These are phyloP conservation scores for Clytia hemisphaerica DNA, from an alignment of 30 jellyfish, hydroid and myxozoan species.

Conservation along the genomic window DNA sequence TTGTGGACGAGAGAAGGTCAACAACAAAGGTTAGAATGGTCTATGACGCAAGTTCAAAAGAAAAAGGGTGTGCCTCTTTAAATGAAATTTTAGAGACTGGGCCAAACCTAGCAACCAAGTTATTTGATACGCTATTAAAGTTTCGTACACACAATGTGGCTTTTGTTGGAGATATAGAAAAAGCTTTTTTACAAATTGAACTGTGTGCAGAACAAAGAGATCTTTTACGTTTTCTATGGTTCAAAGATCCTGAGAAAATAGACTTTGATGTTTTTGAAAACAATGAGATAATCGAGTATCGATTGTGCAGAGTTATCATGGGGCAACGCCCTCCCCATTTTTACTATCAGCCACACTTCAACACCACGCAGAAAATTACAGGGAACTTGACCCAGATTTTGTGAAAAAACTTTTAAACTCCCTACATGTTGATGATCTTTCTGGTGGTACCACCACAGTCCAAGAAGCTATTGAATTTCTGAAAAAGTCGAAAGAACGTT, in stretches of 20 bases:
- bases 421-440: slow-evolving; percentile 15
- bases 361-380: neutral
- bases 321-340: slow-evolving; percentile 17
- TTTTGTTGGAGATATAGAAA: slow-evolving; percentile 24
- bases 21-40: slow-evolving; percentile 26
- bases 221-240: slow-evolving; percentile 20
- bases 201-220: slow-evolving; percentile 7
- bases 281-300: neutral
- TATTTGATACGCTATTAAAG: slow-evolving; percentile 13
- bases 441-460: neutral
- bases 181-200: slow-evolving; percentile 25
- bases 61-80: neutral
- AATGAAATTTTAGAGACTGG: slow-evolving; percentile 27
- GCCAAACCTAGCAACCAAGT: slow-evolving; percentile 20
- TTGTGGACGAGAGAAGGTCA: neutral
- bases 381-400: slow-evolving; percentile 10
- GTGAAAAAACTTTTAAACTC: slow-evolving; percentile 15
- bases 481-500: slow-evolving; percentile 5
- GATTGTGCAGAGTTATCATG: slow-evolving; percentile 3
- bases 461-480: slow-evolving; percentile 1
- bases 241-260: slow-evolving; percentile 5
- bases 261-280: neutral
- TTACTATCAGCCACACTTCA: neutral
- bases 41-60: slow-evolving; percentile 32
- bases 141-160: slow-evolving; percentile 23